Conservation (phyloP, 2,888 invertebrate species). For the Eurois occulta region DNA sequence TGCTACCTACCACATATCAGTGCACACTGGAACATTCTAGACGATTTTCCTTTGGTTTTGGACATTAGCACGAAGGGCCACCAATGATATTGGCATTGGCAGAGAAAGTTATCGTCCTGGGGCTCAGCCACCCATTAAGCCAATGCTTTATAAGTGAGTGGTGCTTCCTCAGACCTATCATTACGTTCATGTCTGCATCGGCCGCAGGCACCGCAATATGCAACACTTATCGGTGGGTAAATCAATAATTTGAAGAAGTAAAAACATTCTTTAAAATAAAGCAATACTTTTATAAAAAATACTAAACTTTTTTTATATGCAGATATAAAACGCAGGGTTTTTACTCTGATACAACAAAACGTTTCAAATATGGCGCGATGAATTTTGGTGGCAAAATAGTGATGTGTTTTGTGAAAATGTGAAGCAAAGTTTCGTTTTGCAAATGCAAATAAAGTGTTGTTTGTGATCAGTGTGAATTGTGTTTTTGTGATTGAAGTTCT, state of each 20-base stretch:
- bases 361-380: slow-evolving; percentile 22
- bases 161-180: slow-evolving; percentile 83
- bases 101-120: slow-evolving; percentile 86
- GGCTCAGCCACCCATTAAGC: slow-evolving; percentile 81
- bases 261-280: slow-evolving; percentile 64
- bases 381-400: slow-evolving; percentile 44
- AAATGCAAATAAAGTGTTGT: slow-evolving; percentile 28
- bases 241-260: slow-evolving; percentile 29
- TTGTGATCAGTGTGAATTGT: slow-evolving; percentile 28
- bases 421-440: neutral
- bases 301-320: neutral
- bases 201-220: slow-evolving; percentile 85
- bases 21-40: neutral
- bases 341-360: slow-evolving; percentile 29
- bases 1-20: neutral
- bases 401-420: slow-evolving; percentile 21
- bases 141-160: slow-evolving; percentile 87
- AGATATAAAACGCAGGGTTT: neutral
- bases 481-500: slow-evolving; percentile 36
- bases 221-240: slow-evolving; percentile 89
- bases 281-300: slow-evolving; percentile 29
- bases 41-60: slow-evolving; percentile 4
- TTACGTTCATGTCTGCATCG: slow-evolving; percentile 83
- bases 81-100: slow-evolving; percentile 74
- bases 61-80: slow-evolving; percentile 18